Base-by-base conservation (phyloP, 2,888 invertebrate genomes). In the Crioceris asparagi region DNA sequence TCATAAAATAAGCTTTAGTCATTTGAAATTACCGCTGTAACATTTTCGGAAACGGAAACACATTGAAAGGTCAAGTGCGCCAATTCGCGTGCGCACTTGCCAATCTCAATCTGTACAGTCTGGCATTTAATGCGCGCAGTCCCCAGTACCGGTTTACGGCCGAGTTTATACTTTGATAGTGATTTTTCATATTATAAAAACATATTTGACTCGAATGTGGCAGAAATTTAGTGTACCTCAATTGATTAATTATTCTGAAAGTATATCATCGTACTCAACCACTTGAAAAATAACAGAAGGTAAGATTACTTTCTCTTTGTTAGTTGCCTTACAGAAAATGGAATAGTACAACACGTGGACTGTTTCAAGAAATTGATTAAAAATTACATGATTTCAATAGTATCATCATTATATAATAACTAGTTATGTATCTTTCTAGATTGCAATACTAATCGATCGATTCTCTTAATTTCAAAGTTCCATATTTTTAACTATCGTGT, bases 121-220 rank as follows among this genome's bases (percentile, higher is more conserved):
- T 51, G 53, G 52, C 55, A 53, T 55, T 51, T 55, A 51, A 52
- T 54, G 50, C 51, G 55, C 51, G 46, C 48, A 51, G 53, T 54
- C 53, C 57, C 57, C 48, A 51, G 53, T 54, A 54, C 57, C 57
- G 55, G 54, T 56, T 57, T 49, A 46, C 48, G 49, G 30, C 39
- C 47, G 39, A 48, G 46, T 41, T 44, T 35, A 47, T 43, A 45
- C 49, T 47, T 46, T 49, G 51, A 46, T 48, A 36, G 42, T 41
- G 44, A 46, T 55, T 51, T 54, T 52, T 53, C 48, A 39, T 45
- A 46, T 46, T 43, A 40, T 49, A 41, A 41, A 34, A 50, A 45
- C 45, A 49, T 49, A 53, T 51, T 54, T 50, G 47, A 55, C 51
- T 55, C 57, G 57, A 57, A 57, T 57, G 57, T 56, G 56, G 55